These are phyloP conservation scores for Polymixis flavicincta DNA, from an alignment of 2,888 invertebrate species.

Conservation along the genomic window DNA sequence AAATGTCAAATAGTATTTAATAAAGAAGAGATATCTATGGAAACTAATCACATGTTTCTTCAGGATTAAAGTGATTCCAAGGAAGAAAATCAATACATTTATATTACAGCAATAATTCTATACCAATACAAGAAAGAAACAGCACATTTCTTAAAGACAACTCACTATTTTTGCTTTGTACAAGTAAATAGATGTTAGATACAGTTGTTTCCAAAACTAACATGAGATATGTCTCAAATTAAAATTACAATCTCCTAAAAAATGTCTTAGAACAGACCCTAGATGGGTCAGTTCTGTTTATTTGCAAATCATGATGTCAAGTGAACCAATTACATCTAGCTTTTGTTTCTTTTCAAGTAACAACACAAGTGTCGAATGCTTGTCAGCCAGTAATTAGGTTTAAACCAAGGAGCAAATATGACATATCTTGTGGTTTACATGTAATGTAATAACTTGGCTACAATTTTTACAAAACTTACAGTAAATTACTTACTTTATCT, in stretches of 20 bases:
- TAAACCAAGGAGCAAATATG: constrained; percentile 40
- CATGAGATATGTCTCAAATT: not conserved
- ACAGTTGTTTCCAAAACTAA: not conserved
- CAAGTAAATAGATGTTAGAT: not conserved
- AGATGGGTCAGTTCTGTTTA: not conserved
- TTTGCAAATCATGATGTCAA: constrained; percentile 26
- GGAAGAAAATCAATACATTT: not conserved
- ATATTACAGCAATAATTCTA: not conserved
- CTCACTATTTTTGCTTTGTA: not conserved
- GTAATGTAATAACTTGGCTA: constrained; percentile 17
- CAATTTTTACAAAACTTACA: constrained; percentile 13
- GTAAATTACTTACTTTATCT: constrained; percentile 51
- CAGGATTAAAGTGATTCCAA: constrained; percentile 2
- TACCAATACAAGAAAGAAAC: not conserved
- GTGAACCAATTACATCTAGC: constrained; percentile 22
- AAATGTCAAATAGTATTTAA: constrained; percentile 19
- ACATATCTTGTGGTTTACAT: constrained; percentile 20
- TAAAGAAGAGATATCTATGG: constrained; percentile 11
- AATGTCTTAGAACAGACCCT: not conserved
- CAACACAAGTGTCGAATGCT: constrained; percentile 28
- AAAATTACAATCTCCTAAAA: not conserved
- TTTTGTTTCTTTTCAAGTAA: constrained; percentile 38
- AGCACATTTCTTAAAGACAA: not conserved
- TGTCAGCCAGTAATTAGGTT: constrained; percentile 37
- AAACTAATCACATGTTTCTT: constrained; percentile 8